Conservation (phyloP, 64 coral and sea anemone genomes). For the Pocillopora verrucosa region DNA sequence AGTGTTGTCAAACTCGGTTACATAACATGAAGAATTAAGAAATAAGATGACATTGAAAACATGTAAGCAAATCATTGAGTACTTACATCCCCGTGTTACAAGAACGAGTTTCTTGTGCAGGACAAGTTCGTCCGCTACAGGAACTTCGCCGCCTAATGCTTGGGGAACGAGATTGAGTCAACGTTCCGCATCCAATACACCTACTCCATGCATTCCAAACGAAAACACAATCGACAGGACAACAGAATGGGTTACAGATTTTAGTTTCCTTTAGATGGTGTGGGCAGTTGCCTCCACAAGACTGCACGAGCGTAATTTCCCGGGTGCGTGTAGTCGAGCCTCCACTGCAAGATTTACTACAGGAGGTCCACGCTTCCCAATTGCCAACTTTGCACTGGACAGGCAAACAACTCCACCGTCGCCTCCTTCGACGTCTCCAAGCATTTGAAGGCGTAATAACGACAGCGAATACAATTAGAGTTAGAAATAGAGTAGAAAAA, state of each 20-base stretch:
- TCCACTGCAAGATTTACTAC: constrained; percentile 28
- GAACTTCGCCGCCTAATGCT: neutral
- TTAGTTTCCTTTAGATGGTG: neutral
- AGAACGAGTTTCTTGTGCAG: constrained; percentile 6
- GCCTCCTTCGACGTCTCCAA: neutral
- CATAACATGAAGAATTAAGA: too few species aligned
- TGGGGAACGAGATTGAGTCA: constrained; percentile 39
- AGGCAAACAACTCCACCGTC: constrained; percentile 29
- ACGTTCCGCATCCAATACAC: constrained; percentile 56
- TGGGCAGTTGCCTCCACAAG: constrained; percentile 48
- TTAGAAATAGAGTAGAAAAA: neutral
- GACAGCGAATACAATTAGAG: neutral
- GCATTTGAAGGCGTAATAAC: constrained; percentile 3
- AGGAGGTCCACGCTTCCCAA: constrained; percentile 53
- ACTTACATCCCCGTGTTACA: constrained; percentile 75
- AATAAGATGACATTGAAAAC: too few species aligned
- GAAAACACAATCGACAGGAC: constrained; percentile 54
- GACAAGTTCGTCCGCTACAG: constrained; percentile 62
- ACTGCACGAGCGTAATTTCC: neutral
- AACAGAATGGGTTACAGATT: constrained; percentile 38
- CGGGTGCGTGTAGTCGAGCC: constrained; percentile 25
- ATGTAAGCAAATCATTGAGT: neutral
- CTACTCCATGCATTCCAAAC: constrained; percentile 50
- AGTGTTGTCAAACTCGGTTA: too few species aligned
- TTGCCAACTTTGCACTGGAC: constrained; percentile 42